A percentile compares a stretch with the other conserved stretches of the same genome.
Conservation (phyloP, 2,888 invertebrate genomes). For the Lomographa bimaculata region DNA sequence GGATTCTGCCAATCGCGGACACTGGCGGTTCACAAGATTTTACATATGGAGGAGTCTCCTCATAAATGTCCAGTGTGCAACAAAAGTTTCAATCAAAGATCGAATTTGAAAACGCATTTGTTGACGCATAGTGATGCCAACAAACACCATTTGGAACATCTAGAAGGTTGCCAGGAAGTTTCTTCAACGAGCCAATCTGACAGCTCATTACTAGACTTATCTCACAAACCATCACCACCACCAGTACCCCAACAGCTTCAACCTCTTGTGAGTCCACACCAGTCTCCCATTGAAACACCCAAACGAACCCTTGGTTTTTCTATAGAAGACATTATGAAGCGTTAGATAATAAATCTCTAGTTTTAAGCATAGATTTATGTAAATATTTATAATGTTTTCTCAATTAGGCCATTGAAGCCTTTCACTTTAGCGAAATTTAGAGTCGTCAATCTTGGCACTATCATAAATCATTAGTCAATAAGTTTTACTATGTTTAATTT, state of each 20-base stretch:
- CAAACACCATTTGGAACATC: constrained; percentile 75
- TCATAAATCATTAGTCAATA: constrained; percentile 28
- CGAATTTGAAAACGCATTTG: constrained; percentile 95
- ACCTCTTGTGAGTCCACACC: constrained; percentile 54
- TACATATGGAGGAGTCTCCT: constrained; percentile 96
- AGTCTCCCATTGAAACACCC: constrained; percentile 67
- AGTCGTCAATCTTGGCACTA: constrained; percentile 22
- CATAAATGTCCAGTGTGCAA: constrained; percentile 96
- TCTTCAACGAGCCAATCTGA: constrained; percentile 79
- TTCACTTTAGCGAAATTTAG: constrained; percentile 21
- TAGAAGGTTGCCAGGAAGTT: constrained; percentile 79
- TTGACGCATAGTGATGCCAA: constrained; percentile 91
- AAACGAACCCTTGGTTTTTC: constrained; percentile 88
- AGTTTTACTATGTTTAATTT: constrained; percentile 27
- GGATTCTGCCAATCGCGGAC: constrained; percentile 99
- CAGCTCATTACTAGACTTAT: constrained; percentile 81
- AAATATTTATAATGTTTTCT: constrained; percentile 41
- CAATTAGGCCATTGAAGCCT: constrained; percentile 24
- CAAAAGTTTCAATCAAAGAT: constrained; percentile 95
- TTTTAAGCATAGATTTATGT: constrained; percentile 27
- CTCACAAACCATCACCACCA: constrained; percentile 76
- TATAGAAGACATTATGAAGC: constrained; percentile 95
- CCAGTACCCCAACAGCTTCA: constrained; percentile 50
- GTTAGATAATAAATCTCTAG: constrained; percentile 73
- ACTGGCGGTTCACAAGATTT: constrained; percentile 96